Evolutionary conservation across 2,797 vertebrate species (phyloP).

Genomic region (Silurus lanzhouensis): DNA sequence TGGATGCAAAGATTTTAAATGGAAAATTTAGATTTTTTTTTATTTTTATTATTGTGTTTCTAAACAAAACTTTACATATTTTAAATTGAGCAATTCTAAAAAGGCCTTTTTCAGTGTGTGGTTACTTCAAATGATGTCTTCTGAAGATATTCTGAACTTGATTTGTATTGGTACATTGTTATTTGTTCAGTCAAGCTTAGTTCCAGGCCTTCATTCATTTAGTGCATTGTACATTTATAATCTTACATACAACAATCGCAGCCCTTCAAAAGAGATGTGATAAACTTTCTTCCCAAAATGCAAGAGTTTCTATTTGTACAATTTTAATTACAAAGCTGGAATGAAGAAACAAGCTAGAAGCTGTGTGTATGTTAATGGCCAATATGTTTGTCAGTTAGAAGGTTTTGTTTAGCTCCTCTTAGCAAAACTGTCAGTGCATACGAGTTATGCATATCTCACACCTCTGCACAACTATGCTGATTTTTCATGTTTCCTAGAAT

Average conservation of each 20-base stretch:
- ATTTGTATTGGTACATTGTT: not conserved
- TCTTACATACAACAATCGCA: not conserved
- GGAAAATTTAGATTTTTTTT: not conserved
- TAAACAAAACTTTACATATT: not conserved
- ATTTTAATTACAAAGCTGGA: not conserved
- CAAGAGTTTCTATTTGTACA: not conserved
- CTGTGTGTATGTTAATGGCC: not conserved
- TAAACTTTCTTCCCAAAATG: not conserved
- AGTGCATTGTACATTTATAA: not conserved
- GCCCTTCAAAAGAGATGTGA: not conserved
- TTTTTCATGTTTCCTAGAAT: constrained; percentile 6
- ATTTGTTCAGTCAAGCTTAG: not conserved
- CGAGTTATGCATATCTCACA: constrained; percentile 17
- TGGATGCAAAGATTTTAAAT: no score
- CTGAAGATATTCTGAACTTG: not conserved
- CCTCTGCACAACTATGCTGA: constrained; percentile 13
- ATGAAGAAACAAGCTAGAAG: not conserved
- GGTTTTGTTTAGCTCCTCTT: not conserved
- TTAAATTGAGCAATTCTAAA: not conserved
- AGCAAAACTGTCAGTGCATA: not conserved
- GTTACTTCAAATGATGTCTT: not conserved
- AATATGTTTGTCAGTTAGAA: not conserved
- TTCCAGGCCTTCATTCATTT: not conserved
- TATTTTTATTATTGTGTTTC: not conserved
- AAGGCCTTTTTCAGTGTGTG: not conserved